Conservation (phyloP, 1,140 invertebrate genomes). For the Conus ventricosus region DNA sequence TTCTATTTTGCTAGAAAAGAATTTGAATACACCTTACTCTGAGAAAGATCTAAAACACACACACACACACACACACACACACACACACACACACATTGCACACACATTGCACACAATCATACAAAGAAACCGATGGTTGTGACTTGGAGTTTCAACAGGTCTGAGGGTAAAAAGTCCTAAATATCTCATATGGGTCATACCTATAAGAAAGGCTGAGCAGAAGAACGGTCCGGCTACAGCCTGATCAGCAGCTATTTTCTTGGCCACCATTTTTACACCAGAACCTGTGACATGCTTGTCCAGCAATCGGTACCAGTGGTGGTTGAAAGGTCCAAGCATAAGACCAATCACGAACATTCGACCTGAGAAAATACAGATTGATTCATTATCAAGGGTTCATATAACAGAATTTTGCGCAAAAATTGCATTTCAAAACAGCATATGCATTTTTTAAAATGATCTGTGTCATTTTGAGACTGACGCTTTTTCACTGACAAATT, state of each 20-base stretch:
- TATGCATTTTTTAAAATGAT: too few relatives aligned
- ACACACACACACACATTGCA: too few relatives aligned
- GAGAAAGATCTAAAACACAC: too few relatives aligned
- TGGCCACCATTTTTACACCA: constrained; percentile 82
- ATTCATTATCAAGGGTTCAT: neutral
- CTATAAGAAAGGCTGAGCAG: constrained; percentile 89
- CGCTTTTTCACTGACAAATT: too few relatives aligned
- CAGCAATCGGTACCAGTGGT: constrained; percentile 77
- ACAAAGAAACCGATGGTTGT: too few relatives aligned
- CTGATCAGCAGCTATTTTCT: constrained; percentile 93
- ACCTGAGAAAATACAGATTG: constrained; percentile 49
- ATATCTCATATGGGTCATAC: constrained; percentile 64
- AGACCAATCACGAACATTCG: constrained; percentile 66
- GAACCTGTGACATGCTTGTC: constrained; percentile 84
- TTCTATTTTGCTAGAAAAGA: too few relatives aligned
- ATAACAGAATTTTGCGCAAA: neutral
- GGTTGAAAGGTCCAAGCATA: constrained; percentile 61
- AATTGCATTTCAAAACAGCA: neutral
- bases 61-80: too few relatives aligned
- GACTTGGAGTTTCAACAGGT: too few relatives aligned
- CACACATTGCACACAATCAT: too few relatives aligned
- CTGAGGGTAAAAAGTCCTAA: too few relatives aligned
- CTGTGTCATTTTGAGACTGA: too few relatives aligned
- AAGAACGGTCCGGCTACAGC: constrained; percentile 90
- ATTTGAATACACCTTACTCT: too few relatives aligned